Percentiles rank a stretch among this genome's conserved stretches.
Evolutionary conservation across 2,113 vertebrate species (phyloP).

Genomic region (Ptilonorhynchus violaceus): DNA sequence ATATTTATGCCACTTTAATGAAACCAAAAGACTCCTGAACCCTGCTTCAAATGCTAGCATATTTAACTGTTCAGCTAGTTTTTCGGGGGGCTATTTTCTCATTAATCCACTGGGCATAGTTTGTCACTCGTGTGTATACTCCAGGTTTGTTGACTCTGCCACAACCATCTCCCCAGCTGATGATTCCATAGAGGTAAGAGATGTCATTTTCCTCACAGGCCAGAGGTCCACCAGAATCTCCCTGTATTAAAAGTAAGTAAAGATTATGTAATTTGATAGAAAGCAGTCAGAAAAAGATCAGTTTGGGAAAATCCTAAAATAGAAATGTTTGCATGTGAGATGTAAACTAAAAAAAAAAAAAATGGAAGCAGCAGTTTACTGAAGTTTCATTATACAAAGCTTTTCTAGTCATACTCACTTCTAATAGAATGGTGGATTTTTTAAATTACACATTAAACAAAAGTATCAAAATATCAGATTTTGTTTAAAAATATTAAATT

Average conservation of each 20-base stretch:
- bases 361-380: neutral
- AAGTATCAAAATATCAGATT: neutral
- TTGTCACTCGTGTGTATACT: slow-evolving; percentile 88
- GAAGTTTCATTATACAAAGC: neutral
- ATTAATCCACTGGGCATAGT: slow-evolving; percentile 90
- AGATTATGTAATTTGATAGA: neutral
- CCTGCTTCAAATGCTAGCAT: neutral
- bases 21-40: neutral
- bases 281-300: neutral
- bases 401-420: neutral
- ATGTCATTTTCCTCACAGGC: slow-evolving; percentile 78
- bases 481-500: neutral
- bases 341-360: neutral
- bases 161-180: slow-evolving; percentile 95
- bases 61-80: neutral
- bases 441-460: neutral
- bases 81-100: slow-evolving; percentile 65
- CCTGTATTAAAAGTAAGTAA: slow-evolving; percentile 73
- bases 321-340: neutral
- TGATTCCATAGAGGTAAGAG: slow-evolving; percentile 87
- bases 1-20: neutral
- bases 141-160: slow-evolving; percentile 81
- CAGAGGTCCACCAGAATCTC: slow-evolving; percentile 92
- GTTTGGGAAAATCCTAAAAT: neutral
- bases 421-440: neutral